These are phyloP conservation scores for Alligator mississippiensis DNA, from an alignment of 2,113 vertebrate species.

Conservation along the genomic window DNA sequence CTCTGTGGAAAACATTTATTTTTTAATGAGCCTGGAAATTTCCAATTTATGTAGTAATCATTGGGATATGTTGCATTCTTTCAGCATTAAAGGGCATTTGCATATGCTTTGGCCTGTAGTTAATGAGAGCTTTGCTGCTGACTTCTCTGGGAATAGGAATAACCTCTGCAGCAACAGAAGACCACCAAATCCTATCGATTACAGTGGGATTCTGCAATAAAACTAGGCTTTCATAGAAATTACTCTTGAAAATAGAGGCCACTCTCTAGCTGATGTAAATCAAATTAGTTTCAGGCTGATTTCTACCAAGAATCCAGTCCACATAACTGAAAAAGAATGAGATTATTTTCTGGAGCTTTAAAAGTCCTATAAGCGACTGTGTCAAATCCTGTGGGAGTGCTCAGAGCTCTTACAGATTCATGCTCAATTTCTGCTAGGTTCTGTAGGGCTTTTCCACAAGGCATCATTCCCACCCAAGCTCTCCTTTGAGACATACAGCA, in stretches of 20 bases:
- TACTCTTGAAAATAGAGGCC: no score
- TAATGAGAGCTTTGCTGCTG: constrained; percentile 42
- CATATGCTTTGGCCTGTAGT: not conserved
- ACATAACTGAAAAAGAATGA: not conserved
- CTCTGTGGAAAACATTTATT: constrained; percentile 44
- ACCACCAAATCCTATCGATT: not conserved
- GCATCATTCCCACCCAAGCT: constrained; percentile 59
- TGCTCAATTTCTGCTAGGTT: constrained; percentile 60
- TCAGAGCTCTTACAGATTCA: constrained; percentile 62
- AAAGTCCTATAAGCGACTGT: constrained; percentile 47
- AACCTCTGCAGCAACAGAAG: not conserved
- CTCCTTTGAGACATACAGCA: constrained; percentile 64
- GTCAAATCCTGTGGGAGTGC: constrained; percentile 49
- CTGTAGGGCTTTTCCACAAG: constrained; percentile 55
- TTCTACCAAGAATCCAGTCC: not conserved
- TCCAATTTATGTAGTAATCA: constrained; percentile 6
- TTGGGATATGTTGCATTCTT: not conserved
- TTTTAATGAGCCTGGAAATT: constrained; percentile 53
- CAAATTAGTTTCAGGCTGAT: not conserved
- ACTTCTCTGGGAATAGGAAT: not conserved
- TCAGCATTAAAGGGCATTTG: constrained; percentile 25
- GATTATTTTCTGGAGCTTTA: not conserved
- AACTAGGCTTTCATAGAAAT: no score
- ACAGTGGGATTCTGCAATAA: no score
- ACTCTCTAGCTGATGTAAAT: not conserved